Conservation (phyloP, 1,140 invertebrate genomes). For the Daktulosphaira vitifoliae region DNA sequence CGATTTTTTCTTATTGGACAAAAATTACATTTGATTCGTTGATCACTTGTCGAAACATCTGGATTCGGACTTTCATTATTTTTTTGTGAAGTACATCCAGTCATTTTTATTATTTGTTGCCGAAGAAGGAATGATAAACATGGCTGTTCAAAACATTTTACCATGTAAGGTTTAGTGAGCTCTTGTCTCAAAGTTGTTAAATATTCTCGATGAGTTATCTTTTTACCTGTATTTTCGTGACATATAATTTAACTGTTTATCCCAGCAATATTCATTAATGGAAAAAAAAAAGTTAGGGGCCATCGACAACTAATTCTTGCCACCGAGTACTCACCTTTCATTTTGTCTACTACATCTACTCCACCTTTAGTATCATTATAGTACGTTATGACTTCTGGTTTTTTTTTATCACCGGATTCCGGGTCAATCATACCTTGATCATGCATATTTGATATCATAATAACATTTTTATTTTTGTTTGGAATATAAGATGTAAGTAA, state of each 20-base stretch:
- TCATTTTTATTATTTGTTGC: constrained; percentile 6
- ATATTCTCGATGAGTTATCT: neutral
- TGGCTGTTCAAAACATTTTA: neutral
- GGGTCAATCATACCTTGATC: constrained; percentile 21
- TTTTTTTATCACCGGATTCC: constrained; percentile 24
- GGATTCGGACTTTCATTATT: neutral
- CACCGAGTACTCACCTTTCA: constrained; percentile 29
- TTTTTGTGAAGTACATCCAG: neutral
- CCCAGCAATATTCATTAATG: constrained; percentile 13
- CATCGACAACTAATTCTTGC: constrained; percentile 20
- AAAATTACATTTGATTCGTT: neutral
- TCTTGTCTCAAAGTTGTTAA: constrained; percentile 1
- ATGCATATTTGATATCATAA: constrained; percentile 25
- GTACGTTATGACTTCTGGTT: constrained; percentile 37
- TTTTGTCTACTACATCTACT: constrained; percentile 15
- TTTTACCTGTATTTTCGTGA: constrained; percentile 1
- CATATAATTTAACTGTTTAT: constrained; percentile 25
- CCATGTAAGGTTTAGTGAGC: neutral
- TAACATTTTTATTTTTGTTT: constrained; percentile 22
- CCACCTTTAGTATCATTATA: constrained; percentile 36
- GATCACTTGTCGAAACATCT: neutral
- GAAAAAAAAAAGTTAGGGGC: constrained; percentile 35
- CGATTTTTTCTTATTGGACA: constrained; percentile 13
- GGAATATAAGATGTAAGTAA: constrained; percentile 17
- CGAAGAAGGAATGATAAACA: neutral